Percentiles rank a stretch among this genome's conserved stretches.
These are phyloP conservation scores for Trachelus iudaicus DNA, from an alignment of 2,888 invertebrate species.

Conservation along the genomic window DNA sequence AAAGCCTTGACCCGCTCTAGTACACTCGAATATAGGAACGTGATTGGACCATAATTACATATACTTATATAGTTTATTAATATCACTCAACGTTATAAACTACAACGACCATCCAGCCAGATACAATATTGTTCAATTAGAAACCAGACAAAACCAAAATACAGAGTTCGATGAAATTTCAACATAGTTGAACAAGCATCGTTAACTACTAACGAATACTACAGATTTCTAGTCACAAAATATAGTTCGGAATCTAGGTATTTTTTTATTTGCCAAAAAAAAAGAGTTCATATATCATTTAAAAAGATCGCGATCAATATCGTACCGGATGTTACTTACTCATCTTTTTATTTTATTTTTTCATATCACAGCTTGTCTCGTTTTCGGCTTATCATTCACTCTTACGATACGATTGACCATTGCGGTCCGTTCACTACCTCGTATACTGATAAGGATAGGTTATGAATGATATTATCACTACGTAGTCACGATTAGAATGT, in stretches of 20 bases:
- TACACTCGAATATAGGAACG: background rate
- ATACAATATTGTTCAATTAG: background rate
- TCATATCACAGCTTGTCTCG: background rate
- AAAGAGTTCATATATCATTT: too few relatives aligned
- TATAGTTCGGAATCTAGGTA: background rate
- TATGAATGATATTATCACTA: constrained; percentile 17
- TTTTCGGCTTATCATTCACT: background rate
- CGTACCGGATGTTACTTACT: background rate
- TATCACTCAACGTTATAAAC: background rate
- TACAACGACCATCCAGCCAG: background rate
- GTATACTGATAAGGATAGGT: constrained; percentile 22
- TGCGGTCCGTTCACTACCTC: constrained; percentile 13
- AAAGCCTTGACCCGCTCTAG: background rate
- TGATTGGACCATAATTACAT: background rate
- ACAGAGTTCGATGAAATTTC: background rate
- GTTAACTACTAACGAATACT: background rate
- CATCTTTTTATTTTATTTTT: background rate
- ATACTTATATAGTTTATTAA: background rate
- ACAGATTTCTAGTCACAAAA: background rate
- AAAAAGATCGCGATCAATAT: background rate
- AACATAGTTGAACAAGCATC: background rate
- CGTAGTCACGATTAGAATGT: constrained; percentile 3
- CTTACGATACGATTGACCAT: background rate
- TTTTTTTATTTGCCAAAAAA: background rate
- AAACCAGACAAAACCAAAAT: background rate